Base-by-base conservation (phyloP, 2,797 vertebrate species). In the Pelodytes ibericus region DNA sequence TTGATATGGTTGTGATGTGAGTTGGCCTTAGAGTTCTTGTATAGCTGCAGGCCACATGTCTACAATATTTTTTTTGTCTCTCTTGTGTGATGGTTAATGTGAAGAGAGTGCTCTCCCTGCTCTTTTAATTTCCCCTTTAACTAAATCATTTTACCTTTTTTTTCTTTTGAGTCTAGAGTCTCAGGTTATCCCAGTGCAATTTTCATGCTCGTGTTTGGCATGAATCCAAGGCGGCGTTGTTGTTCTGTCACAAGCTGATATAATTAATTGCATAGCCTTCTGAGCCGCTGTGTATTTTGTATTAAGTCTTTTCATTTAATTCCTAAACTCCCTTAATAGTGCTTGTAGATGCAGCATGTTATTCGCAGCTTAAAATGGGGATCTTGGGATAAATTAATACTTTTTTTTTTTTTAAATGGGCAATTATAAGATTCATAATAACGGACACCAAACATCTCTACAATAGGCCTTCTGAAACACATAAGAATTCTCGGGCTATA, bases 251-350 rank as follows among this genome's bases (percentile, higher is more conserved):
- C 74, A 47, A 57, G 67, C 67, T 71, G 74, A 77, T 71, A 64
- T 77, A 77, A 77, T 71, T 71, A 71, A 71, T 71, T 71, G 74
- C 74, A 44, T 58, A 77, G 67, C 74, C 67, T 64, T 64, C 59
- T 71, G 75, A 62, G 69, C 69, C 44, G 66, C 53, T 78, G 69
- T 27, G 61, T 67, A 65, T 67, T 71, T 66, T 72, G 56, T 78
- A 77, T 77, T 59, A 77, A 72, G 75, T 72, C 61, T 78, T 70
- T 76, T 72, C 69, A 78, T 78, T 78, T 78, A 72, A 78, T 78
- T 77, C 53, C 56, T 78, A 72, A 72, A 78, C 75, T 78, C 75
- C 75, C 75, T 78, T 78, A 78, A 78, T 78, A 44, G 61, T 49
- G 53, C 75, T 78, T 72, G 75, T 78, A 72, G 62, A 72, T 65